A percentile compares a stretch with the other conserved stretches of the same genome.
phyloP scores from a whole-genome alignment of 1,140 invertebrate species.

The Mercenaria mercenaria region DNA sequence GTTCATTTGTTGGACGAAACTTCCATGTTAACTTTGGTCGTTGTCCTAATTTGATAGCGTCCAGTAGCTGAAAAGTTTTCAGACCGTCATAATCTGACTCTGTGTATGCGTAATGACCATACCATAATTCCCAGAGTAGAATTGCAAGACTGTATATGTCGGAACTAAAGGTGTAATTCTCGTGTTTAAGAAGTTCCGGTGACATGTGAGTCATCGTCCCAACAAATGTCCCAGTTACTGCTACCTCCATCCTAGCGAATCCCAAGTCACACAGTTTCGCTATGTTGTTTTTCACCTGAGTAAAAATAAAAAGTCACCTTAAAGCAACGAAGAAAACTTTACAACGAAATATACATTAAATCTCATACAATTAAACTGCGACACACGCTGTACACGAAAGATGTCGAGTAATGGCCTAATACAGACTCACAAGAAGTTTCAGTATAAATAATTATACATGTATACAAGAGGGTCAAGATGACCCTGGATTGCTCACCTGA shows the following conservation, averaged over 20 bases:
- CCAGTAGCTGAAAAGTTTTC: not conserved
- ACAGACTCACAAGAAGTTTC: no score
- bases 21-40: conserved; percentile 20
- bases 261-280: conserved; percentile 60
- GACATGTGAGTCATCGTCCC: conserved; percentile 61
- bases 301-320: not conserved
- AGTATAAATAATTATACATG: no score
- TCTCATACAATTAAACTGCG: not conserved
- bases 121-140: conserved; percentile 61
- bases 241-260: conserved; percentile 26
- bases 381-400: not conserved
- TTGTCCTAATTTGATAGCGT: not conserved
- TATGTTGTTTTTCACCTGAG: conserved; percentile 32
- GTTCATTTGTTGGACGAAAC: not conserved
- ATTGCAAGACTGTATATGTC: conserved; percentile 62
- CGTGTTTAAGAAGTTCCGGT: conserved; percentile 35
- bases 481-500: no score
- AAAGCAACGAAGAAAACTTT: not conserved
- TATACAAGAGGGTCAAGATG: no score
- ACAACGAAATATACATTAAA: not conserved
- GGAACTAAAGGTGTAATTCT: conserved; percentile 35
- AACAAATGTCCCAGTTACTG: conserved; percentile 26
- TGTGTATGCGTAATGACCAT: conserved; percentile 44
- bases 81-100: not conserved
- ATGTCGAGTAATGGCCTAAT: no score